Evolutionary conservation across 2,113 vertebrate genomes (phyloP).

Genomic region (Tragelaphus strepsiceros): DNA sequence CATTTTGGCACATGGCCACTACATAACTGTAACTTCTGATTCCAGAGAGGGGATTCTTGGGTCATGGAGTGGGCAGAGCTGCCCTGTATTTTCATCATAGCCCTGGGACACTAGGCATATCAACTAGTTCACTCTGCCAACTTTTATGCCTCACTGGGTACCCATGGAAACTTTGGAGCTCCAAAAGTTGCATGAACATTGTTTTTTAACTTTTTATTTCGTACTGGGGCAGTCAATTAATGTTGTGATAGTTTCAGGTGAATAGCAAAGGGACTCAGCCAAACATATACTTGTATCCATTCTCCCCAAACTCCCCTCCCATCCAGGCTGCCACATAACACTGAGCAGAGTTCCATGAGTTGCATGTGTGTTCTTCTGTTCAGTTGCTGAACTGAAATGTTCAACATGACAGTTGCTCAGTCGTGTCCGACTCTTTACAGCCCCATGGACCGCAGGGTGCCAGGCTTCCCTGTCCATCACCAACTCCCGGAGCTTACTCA

Average conservation of each 20-base stretch:
- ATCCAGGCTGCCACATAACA: background rate
- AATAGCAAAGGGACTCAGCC: background rate
- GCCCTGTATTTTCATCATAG: background rate
- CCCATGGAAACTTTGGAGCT: background rate
- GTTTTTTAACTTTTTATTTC: background rate
- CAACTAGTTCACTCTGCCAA: background rate
- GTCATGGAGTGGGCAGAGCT: background rate
- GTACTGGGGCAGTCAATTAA: background rate
- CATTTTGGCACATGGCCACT: background rate
- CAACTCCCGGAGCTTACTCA: background rate
- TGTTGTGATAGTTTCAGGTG: background rate
- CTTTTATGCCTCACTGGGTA: background rate
- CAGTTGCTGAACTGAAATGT: background rate
- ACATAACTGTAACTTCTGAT: background rate
- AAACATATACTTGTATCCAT: background rate
- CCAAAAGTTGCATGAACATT: background rate
- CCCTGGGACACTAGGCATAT: background rate
- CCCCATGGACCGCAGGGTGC: background rate
- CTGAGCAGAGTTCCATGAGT: background rate
- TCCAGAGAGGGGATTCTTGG: background rate
- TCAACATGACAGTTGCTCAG: background rate
- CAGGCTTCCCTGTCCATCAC: background rate
- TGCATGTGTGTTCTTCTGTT: background rate
- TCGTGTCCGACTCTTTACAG: background rate
- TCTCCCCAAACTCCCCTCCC: background rate